Percentiles rank a stretch among this genome's conserved stretches.
phyloP scores from a whole-genome alignment of 2,888 invertebrate genomes.

The Lasioglossum morio region DNA sequence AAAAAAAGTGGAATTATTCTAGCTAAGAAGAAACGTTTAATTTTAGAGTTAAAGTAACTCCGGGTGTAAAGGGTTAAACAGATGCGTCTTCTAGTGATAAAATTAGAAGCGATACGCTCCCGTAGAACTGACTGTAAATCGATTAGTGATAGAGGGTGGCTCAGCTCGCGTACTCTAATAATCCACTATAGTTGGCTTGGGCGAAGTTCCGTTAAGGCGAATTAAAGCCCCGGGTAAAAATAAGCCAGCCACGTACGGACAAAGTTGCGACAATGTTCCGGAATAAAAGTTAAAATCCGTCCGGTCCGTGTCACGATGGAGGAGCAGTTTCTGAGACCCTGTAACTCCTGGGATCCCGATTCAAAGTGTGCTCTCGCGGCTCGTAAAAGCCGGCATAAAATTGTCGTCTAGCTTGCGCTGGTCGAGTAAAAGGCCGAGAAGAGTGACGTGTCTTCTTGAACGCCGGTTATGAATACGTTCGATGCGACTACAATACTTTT shows the following conservation, averaged over 20 bases:
- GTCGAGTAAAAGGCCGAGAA: constrained; percentile 75
- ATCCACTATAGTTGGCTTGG: not conserved
- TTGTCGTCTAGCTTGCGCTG: constrained; percentile 76
- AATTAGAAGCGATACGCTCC: too few species aligned
- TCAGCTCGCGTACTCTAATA: not conserved
- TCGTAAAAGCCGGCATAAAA: constrained; percentile 81
- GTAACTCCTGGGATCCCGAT: constrained; percentile 74
- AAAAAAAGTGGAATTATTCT: too few species aligned
- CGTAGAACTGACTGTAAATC: not conserved
- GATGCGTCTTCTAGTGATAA: too few species aligned
- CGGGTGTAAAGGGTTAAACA: too few species aligned
- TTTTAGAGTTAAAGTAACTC: too few species aligned
- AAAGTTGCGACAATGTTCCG: constrained; percentile 58
- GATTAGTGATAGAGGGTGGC: not conserved
- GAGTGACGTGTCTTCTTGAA: constrained; percentile 74
- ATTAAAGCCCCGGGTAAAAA: constrained; percentile 55
- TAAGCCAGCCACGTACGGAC: constrained; percentile 62
- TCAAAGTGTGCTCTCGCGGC: constrained; percentile 77
- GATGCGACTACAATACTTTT: constrained; percentile 75
- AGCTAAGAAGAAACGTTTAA: too few species aligned
- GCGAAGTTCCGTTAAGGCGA: constrained; percentile 40
- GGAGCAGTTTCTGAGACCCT: constrained; percentile 59
- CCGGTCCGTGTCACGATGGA: constrained; percentile 51
- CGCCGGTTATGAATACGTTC: constrained; percentile 81
- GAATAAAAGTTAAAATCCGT: constrained; percentile 67